Evolutionary conservation across 2,888 invertebrate genomes (phyloP).

Genomic region (Apamea epomidion): DNA sequence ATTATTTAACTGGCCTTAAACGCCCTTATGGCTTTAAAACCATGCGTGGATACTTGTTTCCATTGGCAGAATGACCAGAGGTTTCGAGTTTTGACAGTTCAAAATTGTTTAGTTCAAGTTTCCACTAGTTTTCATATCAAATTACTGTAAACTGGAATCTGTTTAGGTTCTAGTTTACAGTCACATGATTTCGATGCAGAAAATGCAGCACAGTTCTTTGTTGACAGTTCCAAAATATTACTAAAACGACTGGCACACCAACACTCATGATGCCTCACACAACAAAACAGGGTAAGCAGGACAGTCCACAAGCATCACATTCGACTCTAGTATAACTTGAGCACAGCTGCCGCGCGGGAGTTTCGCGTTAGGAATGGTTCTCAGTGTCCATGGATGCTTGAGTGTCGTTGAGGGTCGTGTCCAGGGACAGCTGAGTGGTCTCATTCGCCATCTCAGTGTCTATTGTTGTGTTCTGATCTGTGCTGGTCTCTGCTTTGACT

Average conservation of each 20-base stretch:
- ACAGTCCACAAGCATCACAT: conserved; percentile 41
- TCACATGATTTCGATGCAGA: neutral
- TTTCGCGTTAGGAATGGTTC: conserved; percentile 71
- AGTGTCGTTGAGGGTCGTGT: conserved; percentile 45
- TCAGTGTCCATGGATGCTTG: conserved; percentile 29
- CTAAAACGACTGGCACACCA: conserved; percentile 33
- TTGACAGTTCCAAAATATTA: conserved; percentile 9
- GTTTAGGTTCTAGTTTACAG: neutral
- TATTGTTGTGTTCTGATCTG: conserved; percentile 35
- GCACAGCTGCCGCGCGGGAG: conserved; percentile 22
- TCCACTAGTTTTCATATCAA: neutral
- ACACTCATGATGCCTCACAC: conserved; percentile 17
- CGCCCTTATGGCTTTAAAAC: neutral
- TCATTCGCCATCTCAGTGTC: conserved; percentile 46
- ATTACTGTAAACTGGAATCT: neutral
- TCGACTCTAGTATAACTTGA: conserved; percentile 58
- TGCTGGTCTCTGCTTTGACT: conserved; percentile 40
- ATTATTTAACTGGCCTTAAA: neutral
- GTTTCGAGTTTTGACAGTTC: neutral
- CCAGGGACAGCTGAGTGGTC: conserved; percentile 37
- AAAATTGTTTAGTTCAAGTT: neutral
- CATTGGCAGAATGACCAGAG: neutral
- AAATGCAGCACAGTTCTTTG: neutral
- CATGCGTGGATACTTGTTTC: neutral
- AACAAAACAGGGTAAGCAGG: conserved; percentile 15